Conservation (phyloP, 2,113 vertebrate species). For the Hirundichthys speculiger region DNA sequence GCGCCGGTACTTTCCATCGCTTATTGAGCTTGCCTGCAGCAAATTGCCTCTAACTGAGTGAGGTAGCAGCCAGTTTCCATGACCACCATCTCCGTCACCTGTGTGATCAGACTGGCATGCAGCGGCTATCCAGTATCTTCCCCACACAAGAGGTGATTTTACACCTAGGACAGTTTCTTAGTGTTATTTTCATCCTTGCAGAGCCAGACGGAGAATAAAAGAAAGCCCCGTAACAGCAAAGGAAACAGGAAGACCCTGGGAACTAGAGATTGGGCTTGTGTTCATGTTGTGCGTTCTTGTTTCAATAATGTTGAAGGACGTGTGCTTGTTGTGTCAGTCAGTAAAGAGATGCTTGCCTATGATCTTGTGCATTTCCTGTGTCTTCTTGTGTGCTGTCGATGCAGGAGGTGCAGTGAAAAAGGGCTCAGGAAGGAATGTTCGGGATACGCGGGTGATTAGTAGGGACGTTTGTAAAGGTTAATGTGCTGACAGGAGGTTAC, state of each 20-base stretch:
- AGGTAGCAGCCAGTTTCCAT: slow-evolving; percentile 67
- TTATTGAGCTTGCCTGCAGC: slow-evolving; percentile 52
- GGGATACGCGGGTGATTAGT: slow-evolving; percentile 34
- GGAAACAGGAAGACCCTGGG: slow-evolving; percentile 25
- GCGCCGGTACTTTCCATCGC: slow-evolving; percentile 16
- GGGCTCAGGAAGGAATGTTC: background rate
- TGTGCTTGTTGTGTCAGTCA: slow-evolving; percentile 65
- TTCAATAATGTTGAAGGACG: slow-evolving; percentile 31
- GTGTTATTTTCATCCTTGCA: slow-evolving; percentile 36
- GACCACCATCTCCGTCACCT: slow-evolving; percentile 66
- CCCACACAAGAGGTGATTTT: slow-evolving; percentile 46
- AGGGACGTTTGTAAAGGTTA: slow-evolving; percentile 53
- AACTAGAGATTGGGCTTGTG: slow-evolving; percentile 60
- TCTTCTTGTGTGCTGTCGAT: slow-evolving; percentile 34
- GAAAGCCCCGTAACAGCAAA: slow-evolving; percentile 12
- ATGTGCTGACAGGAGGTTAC: slow-evolving; percentile 62
- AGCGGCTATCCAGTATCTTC: slow-evolving; percentile 48
- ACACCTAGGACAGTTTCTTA: slow-evolving; percentile 50
- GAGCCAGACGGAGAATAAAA: slow-evolving; percentile 27
- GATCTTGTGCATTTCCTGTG: background rate
- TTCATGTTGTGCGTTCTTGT: slow-evolving; percentile 51
- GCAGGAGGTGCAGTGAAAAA: slow-evolving; percentile 25
- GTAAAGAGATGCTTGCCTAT: slow-evolving; percentile 20
- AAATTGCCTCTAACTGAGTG: slow-evolving; percentile 39
- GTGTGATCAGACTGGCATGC: slow-evolving; percentile 46